Evolutionary conservation across 2,113 vertebrate genomes (phyloP).

Genomic region (Micromys minutus): DNA sequence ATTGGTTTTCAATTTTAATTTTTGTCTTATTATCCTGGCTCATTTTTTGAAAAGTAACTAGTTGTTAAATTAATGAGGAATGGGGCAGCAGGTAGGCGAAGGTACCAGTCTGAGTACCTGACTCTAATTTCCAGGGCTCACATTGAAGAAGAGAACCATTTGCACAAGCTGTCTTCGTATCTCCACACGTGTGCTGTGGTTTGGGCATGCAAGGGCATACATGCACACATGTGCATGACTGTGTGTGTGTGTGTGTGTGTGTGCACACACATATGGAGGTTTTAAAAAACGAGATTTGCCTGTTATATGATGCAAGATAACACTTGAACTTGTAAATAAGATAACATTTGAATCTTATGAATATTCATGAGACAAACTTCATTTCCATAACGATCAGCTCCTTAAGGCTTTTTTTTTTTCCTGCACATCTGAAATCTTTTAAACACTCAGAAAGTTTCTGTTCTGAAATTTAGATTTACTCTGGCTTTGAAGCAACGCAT

Average conservation of each 20-base stretch:
- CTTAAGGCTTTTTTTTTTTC: neutral
- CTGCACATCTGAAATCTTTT: neutral
- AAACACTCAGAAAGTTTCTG: neutral
- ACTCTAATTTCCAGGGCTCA: neutral
- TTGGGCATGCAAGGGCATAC: neutral
- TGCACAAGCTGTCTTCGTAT: neutral
- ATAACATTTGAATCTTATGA: neutral
- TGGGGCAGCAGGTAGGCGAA: neutral
- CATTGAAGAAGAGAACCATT: neutral
- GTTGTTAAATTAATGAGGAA: neutral
- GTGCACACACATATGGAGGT: neutral
- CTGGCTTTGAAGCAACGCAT: neutral
- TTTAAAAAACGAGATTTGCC: neutral
- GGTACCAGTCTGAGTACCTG: neutral
- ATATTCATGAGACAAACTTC: neutral
- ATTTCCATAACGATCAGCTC: neutral
- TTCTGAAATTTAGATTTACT: neutral
- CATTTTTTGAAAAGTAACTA: constrained; percentile 33
- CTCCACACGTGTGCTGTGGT: neutral
- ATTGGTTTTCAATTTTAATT: constrained; percentile 45
- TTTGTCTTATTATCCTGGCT: constrained; percentile 1
- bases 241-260: too few relatives aligned
- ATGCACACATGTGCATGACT: too few relatives aligned
- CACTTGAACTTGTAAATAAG: neutral
- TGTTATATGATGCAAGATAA: neutral